Base-by-base conservation (phyloP, 2,888 invertebrate species). In the Patella caerulea region DNA sequence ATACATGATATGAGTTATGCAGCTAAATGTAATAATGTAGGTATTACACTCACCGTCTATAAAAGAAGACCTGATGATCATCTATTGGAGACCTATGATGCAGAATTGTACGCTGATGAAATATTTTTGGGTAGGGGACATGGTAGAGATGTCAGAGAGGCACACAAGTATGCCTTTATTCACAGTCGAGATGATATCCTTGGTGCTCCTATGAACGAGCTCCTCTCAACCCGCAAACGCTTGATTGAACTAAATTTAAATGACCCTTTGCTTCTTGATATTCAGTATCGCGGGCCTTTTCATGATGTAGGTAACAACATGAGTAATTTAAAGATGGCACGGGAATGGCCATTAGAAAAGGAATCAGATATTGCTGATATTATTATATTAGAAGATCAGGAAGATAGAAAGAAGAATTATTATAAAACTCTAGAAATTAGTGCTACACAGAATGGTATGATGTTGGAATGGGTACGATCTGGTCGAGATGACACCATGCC, bases 401-500 rank as follows among this genome's bases (percentile, higher is more conserved):
- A 65, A 4, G 65, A 65, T 15, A 19, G 65, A 65, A 65, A 65
- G 65, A 65, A 65, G 65, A 65, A 65, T 14, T 14, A 65, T 15
- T 65, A 65, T 24, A 65, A 65, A 24, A 65, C 65, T 14, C 65
- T 65, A 7, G 65, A 65, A 65, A 24, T 65, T 24, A 65, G 65
- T 24, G 65, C 65, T 14, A 65, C 65, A 12, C 65, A 65, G 65
- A 65, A 65, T 24, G 11, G 19, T 12, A 65, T 65, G 65, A 11
- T 65, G 65, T 65, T 65, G 65, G 65, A 65, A 65, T 65, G 65
- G 65, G 65, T 65, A 19, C 65, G 65, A 19, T 65, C 65, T 4
- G 65, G 65, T 7, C 65, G 65, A 11, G 65, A 65, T 19, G 65
- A 65, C 24, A 65, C 19, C 12, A 65, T 65, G 65, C 65, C 65